Evolutionary conservation across 2,113 vertebrate genomes (phyloP).

Genomic region (Baryphthengus martii): DNA sequence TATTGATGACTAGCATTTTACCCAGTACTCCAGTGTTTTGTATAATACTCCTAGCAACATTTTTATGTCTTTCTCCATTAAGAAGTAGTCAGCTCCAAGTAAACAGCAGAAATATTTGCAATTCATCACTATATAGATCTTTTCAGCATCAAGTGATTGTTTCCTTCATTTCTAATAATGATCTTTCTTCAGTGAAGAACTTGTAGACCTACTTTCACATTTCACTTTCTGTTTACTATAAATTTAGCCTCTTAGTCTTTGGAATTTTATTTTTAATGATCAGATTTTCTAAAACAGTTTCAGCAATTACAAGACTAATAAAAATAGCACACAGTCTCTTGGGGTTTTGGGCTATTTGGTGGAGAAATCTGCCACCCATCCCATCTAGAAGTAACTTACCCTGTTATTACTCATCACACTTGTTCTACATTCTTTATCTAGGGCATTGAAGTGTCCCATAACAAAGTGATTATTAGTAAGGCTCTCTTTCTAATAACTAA

Average conservation of each 20-base stretch:
- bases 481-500: background rate
- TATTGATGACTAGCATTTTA: background rate
- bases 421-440: background rate
- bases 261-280: conserved; percentile 20
- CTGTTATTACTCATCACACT: background rate
- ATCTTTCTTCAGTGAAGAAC: background rate
- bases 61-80: background rate
- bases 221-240: background rate
- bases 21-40: background rate
- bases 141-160: background rate
- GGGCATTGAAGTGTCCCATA: background rate
- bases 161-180: background rate
- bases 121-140: background rate
- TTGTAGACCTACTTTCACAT: background rate
- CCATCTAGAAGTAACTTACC: background rate
- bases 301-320: background rate
- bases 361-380: background rate
- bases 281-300: background rate
- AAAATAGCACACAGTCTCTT: background rate
- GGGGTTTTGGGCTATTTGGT: background rate
- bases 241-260: background rate
- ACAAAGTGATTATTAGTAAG: background rate
- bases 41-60: background rate
- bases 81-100: background rate
- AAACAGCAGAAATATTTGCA: background rate